phyloP scores from a whole-genome alignment of 2,113 vertebrate genomes.

The Callocephalon fimbriatum region DNA sequence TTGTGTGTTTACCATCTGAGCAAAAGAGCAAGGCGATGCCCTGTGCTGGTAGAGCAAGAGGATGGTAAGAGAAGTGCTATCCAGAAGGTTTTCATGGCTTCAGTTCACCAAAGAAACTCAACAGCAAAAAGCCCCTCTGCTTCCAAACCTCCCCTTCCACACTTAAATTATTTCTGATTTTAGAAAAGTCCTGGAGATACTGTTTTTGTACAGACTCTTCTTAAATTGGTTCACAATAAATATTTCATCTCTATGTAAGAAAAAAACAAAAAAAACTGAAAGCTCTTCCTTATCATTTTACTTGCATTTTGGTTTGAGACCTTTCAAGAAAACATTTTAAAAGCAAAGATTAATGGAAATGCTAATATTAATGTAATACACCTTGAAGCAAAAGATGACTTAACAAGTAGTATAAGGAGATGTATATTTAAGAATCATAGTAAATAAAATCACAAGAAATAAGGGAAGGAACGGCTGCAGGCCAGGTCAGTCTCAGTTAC shows the following conservation, averaged over 20 bases:
- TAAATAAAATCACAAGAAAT: neutral
- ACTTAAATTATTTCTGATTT: neutral
- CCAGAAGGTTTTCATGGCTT: neutral
- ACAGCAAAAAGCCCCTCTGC: neutral
- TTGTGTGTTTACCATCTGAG: neutral
- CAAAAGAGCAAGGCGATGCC: neutral
- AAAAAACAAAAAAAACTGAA: neutral
- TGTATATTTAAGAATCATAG: neutral
- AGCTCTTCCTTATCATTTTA: neutral
- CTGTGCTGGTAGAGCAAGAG: neutral
- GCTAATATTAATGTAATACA: neutral
- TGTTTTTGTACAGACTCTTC: neutral
- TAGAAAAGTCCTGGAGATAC: neutral
- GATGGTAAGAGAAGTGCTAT: neutral
- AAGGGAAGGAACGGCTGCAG: neutral
- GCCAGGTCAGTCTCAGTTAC: neutral
- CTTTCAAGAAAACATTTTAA: neutral
- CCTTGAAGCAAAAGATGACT: neutral
- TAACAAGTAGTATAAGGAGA: neutral
- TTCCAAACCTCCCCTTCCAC: neutral
- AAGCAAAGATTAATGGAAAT: neutral
- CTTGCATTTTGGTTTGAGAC: neutral
- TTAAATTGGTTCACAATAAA: neutral
- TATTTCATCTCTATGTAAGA: neutral
- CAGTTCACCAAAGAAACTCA: neutral